A percentile compares a stretch with the other conserved stretches of the same genome.
phyloP scores from a whole-genome alignment of 2,113 vertebrate genomes.

The Semnornis frantzii region DNA sequence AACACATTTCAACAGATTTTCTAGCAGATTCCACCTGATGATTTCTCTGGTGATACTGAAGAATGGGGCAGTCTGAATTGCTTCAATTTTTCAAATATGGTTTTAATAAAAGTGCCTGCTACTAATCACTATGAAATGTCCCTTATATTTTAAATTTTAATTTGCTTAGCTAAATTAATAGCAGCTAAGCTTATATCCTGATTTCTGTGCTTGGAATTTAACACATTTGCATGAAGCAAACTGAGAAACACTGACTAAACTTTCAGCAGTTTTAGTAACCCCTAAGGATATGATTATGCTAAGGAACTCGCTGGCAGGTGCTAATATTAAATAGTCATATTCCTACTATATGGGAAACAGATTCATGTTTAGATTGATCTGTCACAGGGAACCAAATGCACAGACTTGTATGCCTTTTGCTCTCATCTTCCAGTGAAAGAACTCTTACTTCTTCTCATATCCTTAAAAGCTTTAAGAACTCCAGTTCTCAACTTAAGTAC shows the following conservation, averaged over 20 bases:
- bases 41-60: neutral
- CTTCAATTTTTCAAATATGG: neutral
- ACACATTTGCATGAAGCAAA: neutral
- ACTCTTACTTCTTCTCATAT: neutral
- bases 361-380: neutral
- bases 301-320: neutral
- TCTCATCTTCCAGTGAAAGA: neutral
- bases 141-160: constrained; percentile 4
- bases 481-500: neutral
- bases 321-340: constrained; percentile 14
- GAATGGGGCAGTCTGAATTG: neutral
- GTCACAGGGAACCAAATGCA: neutral
- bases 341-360: neutral
- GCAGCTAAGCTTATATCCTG: neutral
- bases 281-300: neutral
- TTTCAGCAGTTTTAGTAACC: neutral
- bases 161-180: constrained; percentile 34
- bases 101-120: neutral
- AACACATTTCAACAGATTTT: neutral
- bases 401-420: neutral
- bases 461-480: neutral
- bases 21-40: neutral
- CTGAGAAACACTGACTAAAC: neutral
- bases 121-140: neutral
- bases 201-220: neutral